Conservation (phyloP, 53 echinoderm and acorn worm species). For the Holothuria scabra region DNA sequence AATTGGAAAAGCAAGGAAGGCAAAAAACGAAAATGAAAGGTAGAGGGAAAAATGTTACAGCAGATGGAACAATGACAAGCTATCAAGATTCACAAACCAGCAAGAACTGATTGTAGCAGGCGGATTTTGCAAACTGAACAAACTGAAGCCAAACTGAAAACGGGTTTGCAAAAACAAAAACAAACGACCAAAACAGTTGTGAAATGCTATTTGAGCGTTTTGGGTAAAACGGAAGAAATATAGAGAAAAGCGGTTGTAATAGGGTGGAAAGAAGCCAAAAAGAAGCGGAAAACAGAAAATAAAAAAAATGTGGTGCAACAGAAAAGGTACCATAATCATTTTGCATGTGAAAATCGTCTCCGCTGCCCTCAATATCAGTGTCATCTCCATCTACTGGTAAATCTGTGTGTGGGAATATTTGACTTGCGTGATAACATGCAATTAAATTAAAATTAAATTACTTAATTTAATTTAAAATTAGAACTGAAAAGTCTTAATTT, state of each 20-base stretch:
- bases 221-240: background rate
- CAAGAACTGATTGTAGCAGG: too few relatives aligned
- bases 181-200: background rate
- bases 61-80: background rate
- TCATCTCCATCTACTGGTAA: slow-evolving; percentile 12
- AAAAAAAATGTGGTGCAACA: slow-evolving; percentile 2
- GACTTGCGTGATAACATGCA: slow-evolving; percentile 36
- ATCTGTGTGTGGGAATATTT: slow-evolving; percentile 39
- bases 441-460: too few relatives aligned
- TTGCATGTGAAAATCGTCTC: slow-evolving; percentile 47
- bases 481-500: too few relatives aligned
- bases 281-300: background rate
- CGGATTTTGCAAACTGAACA: too few relatives aligned
- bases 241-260: background rate
- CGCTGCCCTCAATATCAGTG: slow-evolving; percentile 28
- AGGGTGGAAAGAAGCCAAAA: background rate
- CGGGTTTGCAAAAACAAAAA: slow-evolving; percentile 2
- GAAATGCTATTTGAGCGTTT: background rate
- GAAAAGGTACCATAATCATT: slow-evolving; percentile 54
- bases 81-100: too few relatives aligned
- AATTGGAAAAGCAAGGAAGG: background rate
- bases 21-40: background rate
- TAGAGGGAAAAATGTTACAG: background rate
- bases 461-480: too few relatives aligned
- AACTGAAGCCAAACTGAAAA: background rate